These are phyloP conservation scores for Acanthurus leucopareius DNA, from an alignment of 2,797 vertebrate species.

Conservation along the genomic window DNA sequence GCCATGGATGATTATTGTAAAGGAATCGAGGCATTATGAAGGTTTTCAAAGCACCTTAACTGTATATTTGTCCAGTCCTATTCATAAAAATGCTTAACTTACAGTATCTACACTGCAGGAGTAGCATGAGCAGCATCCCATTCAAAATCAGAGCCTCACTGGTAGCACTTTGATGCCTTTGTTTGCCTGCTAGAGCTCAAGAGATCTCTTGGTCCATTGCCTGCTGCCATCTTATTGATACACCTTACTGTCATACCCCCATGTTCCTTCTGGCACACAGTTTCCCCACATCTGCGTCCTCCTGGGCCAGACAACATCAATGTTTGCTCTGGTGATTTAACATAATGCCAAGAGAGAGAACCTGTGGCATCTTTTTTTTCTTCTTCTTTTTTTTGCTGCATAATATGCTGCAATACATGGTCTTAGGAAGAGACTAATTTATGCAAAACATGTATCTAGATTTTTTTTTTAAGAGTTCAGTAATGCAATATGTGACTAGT, in stretches of 20 bases:
- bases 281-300: conserved; percentile 60
- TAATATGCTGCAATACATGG: neutral
- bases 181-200: conserved; percentile 23
- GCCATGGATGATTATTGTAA: neutral
- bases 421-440: neutral
- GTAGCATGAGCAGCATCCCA: neutral
- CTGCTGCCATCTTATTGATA: conserved; percentile 52
- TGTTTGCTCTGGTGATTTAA: conserved; percentile 58
- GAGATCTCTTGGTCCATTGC: conserved; percentile 55
- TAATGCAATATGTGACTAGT: neutral
- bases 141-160: conserved; percentile 1
- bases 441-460: conserved; percentile 4
- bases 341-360: conserved; percentile 30
- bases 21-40: neutral
- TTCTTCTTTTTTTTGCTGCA: conserved; percentile 32
- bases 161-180: conserved; percentile 17
- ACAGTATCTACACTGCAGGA: neutral
- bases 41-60: neutral
- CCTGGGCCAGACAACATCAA: conserved; percentile 50
- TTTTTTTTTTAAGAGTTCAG: neutral
- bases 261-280: conserved; percentile 54
- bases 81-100: neutral
- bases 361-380: conserved; percentile 12
- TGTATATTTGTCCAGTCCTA: neutral
- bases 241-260: conserved; percentile 59